These are phyloP conservation scores for Bucco capensis DNA, from an alignment of 2,113 vertebrate species.

Conservation along the genomic window DNA sequence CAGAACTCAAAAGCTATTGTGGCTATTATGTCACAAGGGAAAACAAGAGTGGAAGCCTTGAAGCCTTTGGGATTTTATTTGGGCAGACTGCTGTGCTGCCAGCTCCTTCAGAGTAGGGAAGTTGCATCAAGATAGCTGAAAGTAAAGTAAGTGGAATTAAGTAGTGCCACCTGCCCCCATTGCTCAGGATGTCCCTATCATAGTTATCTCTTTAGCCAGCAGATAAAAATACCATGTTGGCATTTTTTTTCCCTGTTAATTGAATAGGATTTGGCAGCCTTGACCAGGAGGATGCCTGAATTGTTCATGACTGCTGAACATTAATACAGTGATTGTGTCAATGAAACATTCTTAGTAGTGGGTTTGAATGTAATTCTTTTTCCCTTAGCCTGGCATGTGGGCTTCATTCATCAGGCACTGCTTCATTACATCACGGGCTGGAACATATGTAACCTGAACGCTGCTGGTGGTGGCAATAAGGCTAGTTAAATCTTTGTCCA, in stretches of 20 bases:
- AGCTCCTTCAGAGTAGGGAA: neutral
- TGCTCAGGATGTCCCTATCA: neutral
- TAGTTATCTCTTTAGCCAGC: neutral
- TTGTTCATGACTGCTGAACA: neutral
- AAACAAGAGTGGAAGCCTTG: neutral
- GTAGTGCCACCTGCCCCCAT: neutral
- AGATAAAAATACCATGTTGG: neutral
- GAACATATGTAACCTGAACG: neutral
- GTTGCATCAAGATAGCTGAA: neutral
- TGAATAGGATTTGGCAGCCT: neutral
- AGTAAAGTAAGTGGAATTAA: neutral
- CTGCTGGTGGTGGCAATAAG: neutral
- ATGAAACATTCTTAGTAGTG: neutral
- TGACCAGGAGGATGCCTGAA: neutral
- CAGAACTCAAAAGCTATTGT: neutral
- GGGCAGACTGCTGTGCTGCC: neutral
- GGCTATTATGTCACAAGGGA: neutral
- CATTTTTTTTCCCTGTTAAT: neutral
- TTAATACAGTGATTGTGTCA: neutral
- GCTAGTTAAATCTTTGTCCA: neutral
- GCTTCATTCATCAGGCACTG: neutral
- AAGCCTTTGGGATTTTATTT: neutral
- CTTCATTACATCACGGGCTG: accelerated
- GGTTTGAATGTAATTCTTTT: neutral
- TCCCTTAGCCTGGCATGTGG: neutral